Base-by-base conservation (phyloP, 2,797 vertebrate species). In the Myripristis jacobus region DNA sequence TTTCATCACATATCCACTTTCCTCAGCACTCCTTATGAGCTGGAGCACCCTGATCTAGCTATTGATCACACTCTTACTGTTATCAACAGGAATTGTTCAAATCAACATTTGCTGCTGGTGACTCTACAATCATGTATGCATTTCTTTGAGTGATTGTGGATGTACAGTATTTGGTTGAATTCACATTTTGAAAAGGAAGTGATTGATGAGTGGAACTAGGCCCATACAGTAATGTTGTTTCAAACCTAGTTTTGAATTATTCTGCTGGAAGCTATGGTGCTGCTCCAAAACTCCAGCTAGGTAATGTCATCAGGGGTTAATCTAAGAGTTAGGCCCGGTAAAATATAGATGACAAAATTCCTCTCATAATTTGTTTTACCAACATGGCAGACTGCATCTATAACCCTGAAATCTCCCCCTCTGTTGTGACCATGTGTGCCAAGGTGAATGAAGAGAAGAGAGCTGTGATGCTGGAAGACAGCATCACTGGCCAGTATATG, bases 361-460 rank as follows among this genome's bases (percentile, higher is more conserved):
- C 76, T 59, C 62, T 71, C 51, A 47, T 82, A 76, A 84, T 43
- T 75, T 87, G 87, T 89, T 80, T 89, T 85, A 78, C 67, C 73
- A 72, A 84, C 72, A 57, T 63, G 52, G 65, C 58, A 63, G 63
- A 73, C 41, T 43, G 71, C 72, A 63, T 80, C 18, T 66, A 56
- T 63, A 75, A 58, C 69, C 79, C 78, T 53, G 25, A 76, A 73
- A 71, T 78, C 81, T 80, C 82, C 73, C 70, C 74, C 70, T 89
- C 85, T 85, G 69, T 79, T 81, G 73, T 88, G 77, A 87, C 86
- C 77, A 73, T 73, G 34, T 86, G 84, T 86, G 89, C 81, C 83
- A 31, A 70, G 54, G 10, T 70, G 9, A 52, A 22, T 12, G 36
- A 38, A 38, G 38, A 54, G 60, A 66, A 18, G 63, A 63, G n/a